Base-by-base conservation (phyloP, 2,888 invertebrate genomes). In the Alviniconcha strummeri region DNA sequence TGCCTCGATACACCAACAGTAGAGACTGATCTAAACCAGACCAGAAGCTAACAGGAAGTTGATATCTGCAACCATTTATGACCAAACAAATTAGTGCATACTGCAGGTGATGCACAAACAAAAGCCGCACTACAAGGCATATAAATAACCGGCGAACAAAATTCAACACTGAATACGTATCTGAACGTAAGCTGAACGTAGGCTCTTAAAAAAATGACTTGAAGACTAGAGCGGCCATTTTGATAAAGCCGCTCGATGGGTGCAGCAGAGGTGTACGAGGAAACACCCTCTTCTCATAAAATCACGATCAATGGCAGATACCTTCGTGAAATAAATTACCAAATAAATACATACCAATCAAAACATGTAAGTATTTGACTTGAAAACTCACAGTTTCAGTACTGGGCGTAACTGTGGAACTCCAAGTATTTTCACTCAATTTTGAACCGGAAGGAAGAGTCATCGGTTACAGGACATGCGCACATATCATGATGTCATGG, bases 1-100 rank as follows among this genome's bases (percentile, higher is more conserved):
- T 36, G 36, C 36, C 36, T 36, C 36, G 36, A 36, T 36, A 36
- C 36, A 36, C 36, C 36, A 36, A 36, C 36, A 36, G 36, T 36
- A 36, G 36, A 1, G 36, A 36, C 36, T 36, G 36, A 36, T 36
- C 36, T 36, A 36, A 36, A 36, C 36, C 84, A 85, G 90, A 90
- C 8, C 89, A 90, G 67, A 91, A 87, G 71, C 88, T 71, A 92
- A 88, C 82, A 91, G 90, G 83, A 91, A 85, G 17, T 88, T 60
- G 13, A 4, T 60, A 60, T 60, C 60, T 60, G 60, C 60, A 11
- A 60, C 8, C 60, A 60, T 13, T 60, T 60, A 13, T 36, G 36
- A 36, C 36, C 36, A 36, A 36, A 36, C 36, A 36, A 36, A 36
- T 36, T 36, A 36, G 36, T 36, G 36, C 36, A 36, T 36, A 36